phyloP scores from a whole-genome alignment of 2,113 vertebrate genomes.

The Oostethus manadensis region DNA sequence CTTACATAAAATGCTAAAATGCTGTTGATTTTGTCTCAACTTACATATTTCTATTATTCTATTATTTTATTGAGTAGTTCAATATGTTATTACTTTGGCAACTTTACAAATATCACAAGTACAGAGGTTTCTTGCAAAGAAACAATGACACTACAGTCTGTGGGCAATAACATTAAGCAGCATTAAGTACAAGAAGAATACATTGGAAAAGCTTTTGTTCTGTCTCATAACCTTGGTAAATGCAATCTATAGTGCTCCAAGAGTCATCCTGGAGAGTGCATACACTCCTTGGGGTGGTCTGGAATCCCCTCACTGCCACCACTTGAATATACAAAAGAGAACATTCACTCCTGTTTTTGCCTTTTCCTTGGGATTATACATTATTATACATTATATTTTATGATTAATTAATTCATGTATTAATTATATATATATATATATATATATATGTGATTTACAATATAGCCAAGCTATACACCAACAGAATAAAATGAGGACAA shows the following conservation, averaged over 20 bases:
- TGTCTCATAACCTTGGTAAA: constrained; percentile 64
- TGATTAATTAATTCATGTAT: no score
- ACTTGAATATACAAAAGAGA: no score
- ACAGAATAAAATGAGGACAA: no score
- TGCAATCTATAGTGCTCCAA: constrained; percentile 43
- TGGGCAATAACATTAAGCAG: constrained; percentile 14
- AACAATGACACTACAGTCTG: constrained; percentile 16
- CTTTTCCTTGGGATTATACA: no score
- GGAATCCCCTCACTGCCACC: constrained; percentile 51
- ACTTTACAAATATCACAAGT: constrained; percentile 16
- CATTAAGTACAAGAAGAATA: constrained; percentile 45
- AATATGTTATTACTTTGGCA: background rate
- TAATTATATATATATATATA: no score
- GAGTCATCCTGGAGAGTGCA: constrained; percentile 35
- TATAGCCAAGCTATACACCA: no score
- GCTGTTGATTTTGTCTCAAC: background rate
- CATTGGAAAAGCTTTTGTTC: constrained; percentile 58
- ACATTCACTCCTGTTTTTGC: no score
- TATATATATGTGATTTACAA: no score
- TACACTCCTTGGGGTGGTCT: constrained; percentile 32
- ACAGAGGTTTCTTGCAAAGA: constrained; percentile 4
- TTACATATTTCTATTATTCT: no score
- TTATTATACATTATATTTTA: no score
- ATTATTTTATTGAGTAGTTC: constrained; percentile 3
- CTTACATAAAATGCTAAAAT: background rate